Conservation (phyloP, 2,797 vertebrate species). For the Thaleichthys pacificus region DNA sequence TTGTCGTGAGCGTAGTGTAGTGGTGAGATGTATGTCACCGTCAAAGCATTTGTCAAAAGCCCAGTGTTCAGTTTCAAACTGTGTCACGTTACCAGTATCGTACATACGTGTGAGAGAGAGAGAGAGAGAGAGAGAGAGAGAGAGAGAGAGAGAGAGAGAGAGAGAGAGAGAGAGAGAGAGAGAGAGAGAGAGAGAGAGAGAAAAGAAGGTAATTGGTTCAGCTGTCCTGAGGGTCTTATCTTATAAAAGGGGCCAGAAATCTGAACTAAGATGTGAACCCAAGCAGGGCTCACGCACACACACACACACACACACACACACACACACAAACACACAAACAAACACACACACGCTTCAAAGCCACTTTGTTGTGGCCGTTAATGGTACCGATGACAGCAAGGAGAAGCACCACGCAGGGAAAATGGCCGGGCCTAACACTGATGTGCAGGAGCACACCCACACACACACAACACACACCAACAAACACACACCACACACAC, state of each 20-base stretch:
- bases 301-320: too few species aligned
- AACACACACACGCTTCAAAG: slow-evolving; percentile 56
- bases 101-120: slow-evolving; percentile 7
- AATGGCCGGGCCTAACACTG: slow-evolving; percentile 33
- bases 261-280: slow-evolving; percentile 41
- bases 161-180: background rate
- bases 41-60: slow-evolving; percentile 21
- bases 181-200: slow-evolving; percentile 1
- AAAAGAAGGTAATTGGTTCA: slow-evolving; percentile 44
- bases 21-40: slow-evolving; percentile 16
- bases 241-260: slow-evolving; percentile 57
- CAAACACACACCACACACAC: too few species aligned
- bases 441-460: background rate
- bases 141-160: slow-evolving; percentile 16
- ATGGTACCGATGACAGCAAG: slow-evolving; percentile 59
- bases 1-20: slow-evolving; percentile 7
- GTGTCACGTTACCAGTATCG: slow-evolving; percentile 35
- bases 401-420: slow-evolving; percentile 53
- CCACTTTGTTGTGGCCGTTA: slow-evolving; percentile 63
- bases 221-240: slow-evolving; percentile 48
- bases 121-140: slow-evolving; percentile 12
- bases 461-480: too few species aligned
- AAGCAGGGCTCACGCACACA: background rate
- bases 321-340: too few species aligned
- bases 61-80: slow-evolving; percentile 15